A percentile compares a stretch with the other conserved stretches of the same genome.
These are phyloP conservation scores for Cylloceria caligata DNA, from an alignment of 2,888 invertebrate genomes.

Conservation along the genomic window DNA sequence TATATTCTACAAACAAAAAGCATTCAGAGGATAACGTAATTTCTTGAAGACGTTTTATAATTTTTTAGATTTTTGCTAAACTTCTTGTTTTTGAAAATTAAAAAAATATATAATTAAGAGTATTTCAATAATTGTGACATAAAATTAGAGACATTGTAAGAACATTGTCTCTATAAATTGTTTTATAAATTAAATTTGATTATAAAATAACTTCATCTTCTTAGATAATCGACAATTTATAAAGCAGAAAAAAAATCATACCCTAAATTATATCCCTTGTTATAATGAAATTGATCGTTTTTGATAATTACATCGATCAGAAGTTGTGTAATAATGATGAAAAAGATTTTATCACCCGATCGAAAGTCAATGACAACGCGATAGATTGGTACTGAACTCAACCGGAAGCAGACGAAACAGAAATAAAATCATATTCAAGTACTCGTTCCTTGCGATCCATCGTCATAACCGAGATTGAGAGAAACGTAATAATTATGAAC, in stretches of 20 bases:
- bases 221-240: not conserved
- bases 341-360: not conserved
- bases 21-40: not conserved
- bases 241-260: not conserved
- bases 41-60: not conserved
- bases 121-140: no score
- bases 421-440: not conserved
- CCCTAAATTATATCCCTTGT: no score
- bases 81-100: no score
- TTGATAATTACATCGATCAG: not conserved
- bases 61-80: not conserved
- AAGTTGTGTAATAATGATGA: not conserved
- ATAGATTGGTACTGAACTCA: not conserved
- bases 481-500: not conserved
- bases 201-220: no score
- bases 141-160: not conserved
- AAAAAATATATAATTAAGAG: no score
- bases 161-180: no score
- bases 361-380: not conserved
- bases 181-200: no score
- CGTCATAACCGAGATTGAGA: not conserved
- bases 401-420: not conserved
- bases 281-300: not conserved
- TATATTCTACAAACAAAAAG: not conserved
- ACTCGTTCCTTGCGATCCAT: not conserved